A percentile compares a stretch with the other conserved stretches of the same genome.
These are phyloP conservation scores for Venustaconcha ellipsiformis DNA, from an alignment of 1,140 invertebrate genomes.

Conservation along the genomic window DNA sequence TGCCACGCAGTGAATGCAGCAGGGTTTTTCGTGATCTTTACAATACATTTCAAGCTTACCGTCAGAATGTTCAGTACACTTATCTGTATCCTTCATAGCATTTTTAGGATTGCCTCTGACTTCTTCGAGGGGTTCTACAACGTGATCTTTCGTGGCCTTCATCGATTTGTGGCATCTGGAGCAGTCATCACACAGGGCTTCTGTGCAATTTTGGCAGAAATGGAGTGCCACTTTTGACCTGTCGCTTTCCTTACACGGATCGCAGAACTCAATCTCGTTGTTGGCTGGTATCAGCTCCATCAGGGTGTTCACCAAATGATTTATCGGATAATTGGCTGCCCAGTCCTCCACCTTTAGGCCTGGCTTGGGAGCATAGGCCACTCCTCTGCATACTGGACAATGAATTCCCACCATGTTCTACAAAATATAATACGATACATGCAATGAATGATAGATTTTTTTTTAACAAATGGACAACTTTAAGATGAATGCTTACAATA, in stretches of 20 bases:
- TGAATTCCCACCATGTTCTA: constrained; percentile 10
- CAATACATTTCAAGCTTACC: constrained; percentile 31
- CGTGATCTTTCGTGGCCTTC: constrained; percentile 30
- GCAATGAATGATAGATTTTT: too few relatives aligned
- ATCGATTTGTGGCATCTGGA: constrained; percentile 29
- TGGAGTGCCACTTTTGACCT: constrained; percentile 22
- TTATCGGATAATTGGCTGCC: constrained; percentile 27
- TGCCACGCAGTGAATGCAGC: constrained; percentile 25
- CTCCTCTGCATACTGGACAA: constrained; percentile 22
- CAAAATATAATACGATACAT: too few relatives aligned
- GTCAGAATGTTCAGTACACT: constrained; percentile 21
- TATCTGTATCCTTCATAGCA: constrained; percentile 11
- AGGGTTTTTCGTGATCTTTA: constrained; percentile 27
- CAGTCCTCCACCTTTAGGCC: constrained; percentile 22
- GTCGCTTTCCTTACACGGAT: constrained; percentile 31
- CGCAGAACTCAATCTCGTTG: constrained; percentile 22
- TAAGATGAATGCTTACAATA: too few relatives aligned
- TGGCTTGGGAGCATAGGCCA: constrained; percentile 22
- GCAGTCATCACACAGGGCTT: constrained; percentile 30
- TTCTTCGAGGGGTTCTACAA: constrained; percentile 20
- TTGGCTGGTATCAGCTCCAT: constrained; percentile 27
- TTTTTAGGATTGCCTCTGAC: constrained; percentile 31
- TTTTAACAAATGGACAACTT: too few relatives aligned
- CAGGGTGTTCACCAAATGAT: constrained; percentile 29
- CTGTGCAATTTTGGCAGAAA: constrained; percentile 25